Evolutionary conservation across 2,888 invertebrate genomes (phyloP), one percentile per base, ranked within the genome.

Genomic region (Nemapogon koenigi): DNA sequence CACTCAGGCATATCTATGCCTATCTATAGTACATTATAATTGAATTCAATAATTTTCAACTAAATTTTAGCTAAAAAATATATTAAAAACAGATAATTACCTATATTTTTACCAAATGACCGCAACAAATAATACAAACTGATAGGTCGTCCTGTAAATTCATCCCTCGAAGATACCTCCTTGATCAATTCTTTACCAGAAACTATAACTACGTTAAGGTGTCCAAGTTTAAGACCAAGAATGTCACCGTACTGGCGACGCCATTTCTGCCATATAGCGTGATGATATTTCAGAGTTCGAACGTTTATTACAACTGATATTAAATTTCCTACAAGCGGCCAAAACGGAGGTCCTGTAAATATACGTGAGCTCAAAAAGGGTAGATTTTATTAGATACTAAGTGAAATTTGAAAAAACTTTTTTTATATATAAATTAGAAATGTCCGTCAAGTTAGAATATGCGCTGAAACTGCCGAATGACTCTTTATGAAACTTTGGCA

Each of bases 141-240:
- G 53, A 86, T 82, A 0, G 90, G 90, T 43, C 90, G 76, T 1
- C 88, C 89, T 46, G 86, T 84, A 45, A 90, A 88, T 22, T 85
- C 86, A 18, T 87, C 86, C 30, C 81, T 72, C 0, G 75, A 65
- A 2, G 85, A 72, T 3, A 86, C 83, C 50, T 88, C 85, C 46
- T 79, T 84, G 10, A 88, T 83, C 7, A 83, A 69, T 17, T 85
- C 80, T 37, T 81, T 72, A 1, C 87, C 84, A 2, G 83, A 83
- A 7, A 88, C 82, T 1, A 86, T 61, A 1, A 90, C 84, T 0
- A 88, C 62, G 37, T 82, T 78, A 38, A 83, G 70, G 6, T 67
- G 61, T 2, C 89, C 89, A 38, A 90, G 62, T 47, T 82, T 82
- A 36, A 89, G 55, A 1, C 89, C 89, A 2, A 88, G 63, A 2